Conservation (phyloP, 2,888 invertebrate genomes). For the Hydropsyche betteni region DNA sequence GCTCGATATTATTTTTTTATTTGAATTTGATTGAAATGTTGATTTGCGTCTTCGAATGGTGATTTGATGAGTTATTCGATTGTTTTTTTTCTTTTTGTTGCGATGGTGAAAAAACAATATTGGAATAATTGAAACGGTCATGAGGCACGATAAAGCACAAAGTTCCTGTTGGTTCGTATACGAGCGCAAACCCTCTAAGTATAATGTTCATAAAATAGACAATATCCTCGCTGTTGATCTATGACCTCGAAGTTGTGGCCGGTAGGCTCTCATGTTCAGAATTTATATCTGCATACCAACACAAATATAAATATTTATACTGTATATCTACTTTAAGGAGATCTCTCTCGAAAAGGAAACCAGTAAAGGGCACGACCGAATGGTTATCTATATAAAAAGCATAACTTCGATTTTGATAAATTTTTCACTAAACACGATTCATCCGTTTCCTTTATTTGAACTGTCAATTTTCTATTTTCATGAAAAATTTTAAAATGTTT, state of each 20-base stretch:
- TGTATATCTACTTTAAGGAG: constrained; percentile 38
- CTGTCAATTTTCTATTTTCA: too few species aligned
- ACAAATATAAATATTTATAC: constrained; percentile 49
- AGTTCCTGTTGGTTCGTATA: constrained; percentile 11
- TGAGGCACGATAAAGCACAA: constrained; percentile 13
- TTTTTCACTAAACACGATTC: neutral
- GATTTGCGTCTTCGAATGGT: too few species aligned
- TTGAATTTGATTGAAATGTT: too few species aligned
- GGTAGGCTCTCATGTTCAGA: constrained; percentile 46
- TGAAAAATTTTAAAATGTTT: too few species aligned
- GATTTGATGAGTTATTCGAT: too few species aligned
- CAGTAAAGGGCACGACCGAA: constrained; percentile 42
- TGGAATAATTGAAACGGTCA: constrained; percentile 14
- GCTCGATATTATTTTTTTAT: too few species aligned
- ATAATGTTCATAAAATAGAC: constrained; percentile 50
- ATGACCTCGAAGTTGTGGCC: constrained; percentile 48
- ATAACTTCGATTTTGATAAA: constrained; percentile 46
- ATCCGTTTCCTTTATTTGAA: neutral
- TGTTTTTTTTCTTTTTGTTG: too few species aligned
- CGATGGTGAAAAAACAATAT: neutral
- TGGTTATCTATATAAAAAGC: constrained; percentile 45
- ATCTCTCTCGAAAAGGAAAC: constrained; percentile 44
- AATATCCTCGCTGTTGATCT: constrained; percentile 50
- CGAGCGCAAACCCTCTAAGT: constrained; percentile 4
- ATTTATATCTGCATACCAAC: constrained; percentile 48